Evolutionary conservation across 30 jellyfish, hydroid and myxozoan species (phyloP), one percentile per base, ranked within the genome.

Genomic region (Aurelia sp.): DNA sequence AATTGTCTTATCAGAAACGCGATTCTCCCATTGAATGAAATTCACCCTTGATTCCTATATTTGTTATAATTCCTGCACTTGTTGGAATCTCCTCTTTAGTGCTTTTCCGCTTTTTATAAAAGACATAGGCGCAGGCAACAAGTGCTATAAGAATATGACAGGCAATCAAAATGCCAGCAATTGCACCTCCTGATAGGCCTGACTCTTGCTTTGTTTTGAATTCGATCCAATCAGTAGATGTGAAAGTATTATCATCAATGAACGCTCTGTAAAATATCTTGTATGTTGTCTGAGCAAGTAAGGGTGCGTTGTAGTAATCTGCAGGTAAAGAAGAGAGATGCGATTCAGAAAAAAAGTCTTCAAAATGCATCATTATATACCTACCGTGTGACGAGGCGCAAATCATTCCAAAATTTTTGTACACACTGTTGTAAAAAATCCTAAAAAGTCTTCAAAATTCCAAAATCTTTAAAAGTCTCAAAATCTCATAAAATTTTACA

Each of bases 251-350:
- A 73, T 55, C 76, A n/a, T 63, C 9, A 4, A 88, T 65, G 41
- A 13, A 88, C 0, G 75, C 96, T 31, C 87, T 58, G 67, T 30
- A 76, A 21, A 67, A 77, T 12, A 87, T 80, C 15, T 41, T 62
- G 83, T 77, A 88, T 9, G 58, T 9, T 13, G 96, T 18, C 41
- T 57, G 67, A 13, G 80, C 80, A 27, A 67, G 72, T 48, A 88
- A 62, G 0, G 96, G 96, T 21, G 67, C 88, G 52, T 88, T 88
- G 78, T 67, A 67, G 76, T n/a, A 88, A 6, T 47, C 96, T 77
- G 17, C 40, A 55, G 62, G 17, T 44, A 44, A 5, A 44, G 7
- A 9, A 44, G 55, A 44, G 15, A 44, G 3, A 4, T 40, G 53
- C 3, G 50, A 38, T 38, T 38, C 50, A 38, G 50, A 38, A 7